Base-by-base conservation (phyloP, 2,113 vertebrate species). In the Marcusenius ussheri region DNA sequence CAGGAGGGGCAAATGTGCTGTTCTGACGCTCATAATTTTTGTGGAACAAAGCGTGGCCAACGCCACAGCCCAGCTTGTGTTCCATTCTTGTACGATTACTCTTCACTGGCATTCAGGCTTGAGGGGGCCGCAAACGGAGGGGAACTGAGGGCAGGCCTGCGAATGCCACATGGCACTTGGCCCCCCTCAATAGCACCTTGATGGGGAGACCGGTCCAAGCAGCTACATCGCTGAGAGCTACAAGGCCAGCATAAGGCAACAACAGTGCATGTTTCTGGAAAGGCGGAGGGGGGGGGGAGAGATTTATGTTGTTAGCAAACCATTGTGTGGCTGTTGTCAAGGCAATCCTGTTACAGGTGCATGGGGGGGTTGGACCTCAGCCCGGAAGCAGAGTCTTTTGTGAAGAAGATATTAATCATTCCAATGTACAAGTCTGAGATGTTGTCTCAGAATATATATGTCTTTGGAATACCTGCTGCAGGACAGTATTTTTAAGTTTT, bases 401-500 rank as follows among this genome's bases (percentile, higher is more conserved):
- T 35, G 88, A 47, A 5, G 4, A 89, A 83, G 77, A 39, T 45
- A 62, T 49, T 13, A 31, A 80, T 39, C 50, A 19, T 83, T 47
- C 74, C 74, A 42, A 77, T 5, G 31, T 74, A 74, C 8, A 27
- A 66, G 27, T 70, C n/a, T 19, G 35, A 80, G 74, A 13, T 17
- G 15, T 90, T 47, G 90, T 92, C 56, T 62, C 10, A 39, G 19
- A 90, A 58, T 31, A 88, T 56, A 89, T 92, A 49, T 89, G 10
- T 86, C 19, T 47, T 87, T 87, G 84, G 46, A 90, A 66, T 17
- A 47, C 87, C 24, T 31, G 62, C 80, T 89, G 89, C 91, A 91
- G 70, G 70, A 66, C 2, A 27, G 90, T 89, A 92, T 94, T 91
- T 89, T 2, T 85, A 35, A 89, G 90, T 89, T 66, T 49, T 84